These are phyloP conservation scores for Melanaphis sacchari DNA, from an alignment of 1,140 invertebrate genomes.

Conservation along the genomic window DNA sequence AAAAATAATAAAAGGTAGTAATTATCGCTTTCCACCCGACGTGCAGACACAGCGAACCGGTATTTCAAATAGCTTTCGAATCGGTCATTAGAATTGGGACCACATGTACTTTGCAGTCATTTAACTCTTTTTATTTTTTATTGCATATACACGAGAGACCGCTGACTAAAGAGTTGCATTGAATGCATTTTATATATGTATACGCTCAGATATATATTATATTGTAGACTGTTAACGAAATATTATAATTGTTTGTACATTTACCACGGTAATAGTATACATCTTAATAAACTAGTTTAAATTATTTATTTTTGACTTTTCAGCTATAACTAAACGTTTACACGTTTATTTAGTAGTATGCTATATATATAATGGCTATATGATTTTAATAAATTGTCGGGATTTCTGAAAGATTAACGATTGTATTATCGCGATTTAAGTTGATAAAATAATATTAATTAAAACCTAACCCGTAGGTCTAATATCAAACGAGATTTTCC, in stretches of 20 bases:
- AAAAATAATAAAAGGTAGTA: constrained; percentile 30
- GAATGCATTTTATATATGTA: background rate
- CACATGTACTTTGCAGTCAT: constrained; percentile 16
- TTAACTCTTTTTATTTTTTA: constrained; percentile 18
- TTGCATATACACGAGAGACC: background rate
- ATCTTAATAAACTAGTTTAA: background rate
- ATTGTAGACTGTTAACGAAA: background rate
- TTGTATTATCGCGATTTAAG: background rate
- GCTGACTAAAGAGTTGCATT: background rate
- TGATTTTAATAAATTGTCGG: background rate
- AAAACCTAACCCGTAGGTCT: no score
- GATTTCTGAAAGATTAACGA: background rate
- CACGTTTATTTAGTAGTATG: background rate
- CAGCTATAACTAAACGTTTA: background rate
- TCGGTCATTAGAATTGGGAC: constrained; percentile 39
- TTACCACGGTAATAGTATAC: background rate
- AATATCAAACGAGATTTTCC: background rate
- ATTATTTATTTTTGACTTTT: background rate
- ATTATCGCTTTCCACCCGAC: constrained; percentile 4
- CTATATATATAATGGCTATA: background rate
- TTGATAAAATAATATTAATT: background rate
- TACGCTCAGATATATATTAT: background rate
- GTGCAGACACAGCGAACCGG: constrained; percentile 10
- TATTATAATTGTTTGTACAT: background rate
- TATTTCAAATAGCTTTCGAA: constrained; percentile 38